phyloP scores from a whole-genome alignment of 2,113 vertebrate genomes.

The Pseudolaguvia tuberculata region DNA sequence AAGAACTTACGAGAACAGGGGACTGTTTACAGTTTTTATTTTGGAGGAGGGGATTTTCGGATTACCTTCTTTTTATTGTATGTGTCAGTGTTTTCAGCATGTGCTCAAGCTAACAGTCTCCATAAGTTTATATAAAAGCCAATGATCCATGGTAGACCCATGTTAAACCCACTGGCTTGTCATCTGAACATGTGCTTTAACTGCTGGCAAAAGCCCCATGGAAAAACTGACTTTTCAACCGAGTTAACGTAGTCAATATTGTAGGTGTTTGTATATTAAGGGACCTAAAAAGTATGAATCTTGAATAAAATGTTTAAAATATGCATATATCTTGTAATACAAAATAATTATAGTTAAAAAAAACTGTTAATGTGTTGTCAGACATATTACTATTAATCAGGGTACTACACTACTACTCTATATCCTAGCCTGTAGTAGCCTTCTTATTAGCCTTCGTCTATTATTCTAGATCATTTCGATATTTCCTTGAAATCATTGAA shows the following conservation, averaged over 20 bases:
- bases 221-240: not conserved
- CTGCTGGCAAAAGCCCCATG: not conserved
- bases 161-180: too few species aligned
- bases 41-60: not conserved
- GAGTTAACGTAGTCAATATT: not conserved
- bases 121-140: not conserved
- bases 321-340: too few species aligned
- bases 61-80: not conserved
- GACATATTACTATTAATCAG: not conserved
- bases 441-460: not conserved
- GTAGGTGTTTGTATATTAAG: not conserved
- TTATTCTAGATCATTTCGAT: not conserved
- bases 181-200: not conserved
- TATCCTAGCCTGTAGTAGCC: not conserved
- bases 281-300: not conserved
- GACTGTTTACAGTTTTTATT: not conserved
- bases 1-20: too few species aligned
- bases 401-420: not conserved
- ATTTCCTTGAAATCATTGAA: not conserved
- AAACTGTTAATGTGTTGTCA: not conserved
- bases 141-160: not conserved
- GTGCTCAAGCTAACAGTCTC: not conserved
- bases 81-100: not conserved
- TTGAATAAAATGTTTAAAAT: too few species aligned
- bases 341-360: too few species aligned